phyloP scores from a whole-genome alignment of 2,888 invertebrate genomes.

The Sphecodes monilicornis region DNA sequence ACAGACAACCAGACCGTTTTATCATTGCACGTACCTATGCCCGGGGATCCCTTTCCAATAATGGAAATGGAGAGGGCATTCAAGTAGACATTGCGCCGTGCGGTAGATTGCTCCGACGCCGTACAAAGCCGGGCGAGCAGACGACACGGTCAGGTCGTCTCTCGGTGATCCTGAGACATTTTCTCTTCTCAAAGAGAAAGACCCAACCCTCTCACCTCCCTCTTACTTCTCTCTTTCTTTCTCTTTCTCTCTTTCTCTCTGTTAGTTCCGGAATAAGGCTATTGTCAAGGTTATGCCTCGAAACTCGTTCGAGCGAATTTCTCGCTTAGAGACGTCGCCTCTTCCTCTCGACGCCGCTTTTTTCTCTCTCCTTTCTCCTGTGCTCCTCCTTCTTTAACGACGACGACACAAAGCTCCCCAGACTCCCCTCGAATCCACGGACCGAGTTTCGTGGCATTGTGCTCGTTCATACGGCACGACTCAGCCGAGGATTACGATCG shows the following conservation, averaged over 20 bases:
- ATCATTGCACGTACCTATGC: constrained; percentile 49
- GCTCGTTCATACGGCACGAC: constrained; percentile 3
- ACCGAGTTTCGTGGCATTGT: constrained; percentile 25
- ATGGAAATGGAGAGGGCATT: constrained; percentile 70
- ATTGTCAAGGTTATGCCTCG: constrained; percentile 64
- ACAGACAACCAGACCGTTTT: constrained; percentile 51
- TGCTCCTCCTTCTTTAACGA: not conserved
- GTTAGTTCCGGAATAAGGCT: constrained; percentile 52
- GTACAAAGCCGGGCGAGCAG: constrained; percentile 63
- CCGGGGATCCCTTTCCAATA: constrained; percentile 62
- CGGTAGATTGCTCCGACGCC: constrained; percentile 66
- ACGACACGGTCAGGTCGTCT: constrained; percentile 50
- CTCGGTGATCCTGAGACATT: constrained; percentile 50
- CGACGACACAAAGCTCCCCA: constrained; percentile 27
- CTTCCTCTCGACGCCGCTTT: not conserved
- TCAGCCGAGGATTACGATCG: constrained; percentile 27
- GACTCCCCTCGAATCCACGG: not conserved
- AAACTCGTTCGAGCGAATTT: constrained; percentile 58
- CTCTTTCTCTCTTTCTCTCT: not conserved
- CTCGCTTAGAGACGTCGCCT: constrained; percentile 25
- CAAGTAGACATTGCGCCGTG: constrained; percentile 63
- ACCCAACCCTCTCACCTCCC: not conserved
- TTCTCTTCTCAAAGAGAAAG: constrained; percentile 55
- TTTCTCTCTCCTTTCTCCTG: not conserved
- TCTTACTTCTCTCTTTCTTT: no score